Base-by-base conservation (phyloP, 2,797 vertebrate genomes). In the Sardinella longiceps region DNA sequence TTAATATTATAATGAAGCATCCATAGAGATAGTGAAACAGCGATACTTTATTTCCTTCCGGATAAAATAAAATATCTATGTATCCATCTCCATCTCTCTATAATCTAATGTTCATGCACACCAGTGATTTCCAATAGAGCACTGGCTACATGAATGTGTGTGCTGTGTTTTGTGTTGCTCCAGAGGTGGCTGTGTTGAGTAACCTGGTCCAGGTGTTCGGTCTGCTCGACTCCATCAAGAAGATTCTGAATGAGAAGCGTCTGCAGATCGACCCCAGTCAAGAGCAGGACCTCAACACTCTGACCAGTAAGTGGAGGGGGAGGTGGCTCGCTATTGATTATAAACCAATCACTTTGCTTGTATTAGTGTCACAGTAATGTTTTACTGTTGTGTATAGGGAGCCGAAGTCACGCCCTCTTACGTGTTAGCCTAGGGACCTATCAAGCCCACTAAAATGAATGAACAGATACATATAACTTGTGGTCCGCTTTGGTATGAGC, bases 101-200 rank as follows among this genome's bases (percentile, higher is more conserved):
- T n/a, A n/a, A n/a, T n/a, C n/a, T n/a, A n/a, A n/a, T n/a, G n/a
- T n/a, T n/a, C n/a, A n/a, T n/a, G n/a, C n/a, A n/a, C n/a, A n/a
- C n/a, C n/a, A n/a, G n/a, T n/a, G n/a, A n/a, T n/a, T n/a, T n/a
- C n/a, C n/a, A 11, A 28, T 60, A 25, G 6, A n/a, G 11, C 11
- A 20, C 25, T 60, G 58, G 56, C 60, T 66, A 30, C 33, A 39
- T 77, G 37, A 20, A 43, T 43, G 66, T 70, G 30, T 70, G 66
- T 37, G 28, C 23, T 63, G 60, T 63, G 58, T 25, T 2, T 25
- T 25, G 60, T 28, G 25, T 28, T 94, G 89, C 89, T 92, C 90
- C 94, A 98, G 98, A 99, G 95, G 97, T 97, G 85, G 97, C 98
- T 3, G 97, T 98, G 91, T 94, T 99, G 89, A 99, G 97, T 93